A percentile compares a stretch with the other conserved stretches of the same genome.
Evolutionary conservation across 2,113 vertebrate species (phyloP).

Genomic region (Xyrauchen texanus): DNA sequence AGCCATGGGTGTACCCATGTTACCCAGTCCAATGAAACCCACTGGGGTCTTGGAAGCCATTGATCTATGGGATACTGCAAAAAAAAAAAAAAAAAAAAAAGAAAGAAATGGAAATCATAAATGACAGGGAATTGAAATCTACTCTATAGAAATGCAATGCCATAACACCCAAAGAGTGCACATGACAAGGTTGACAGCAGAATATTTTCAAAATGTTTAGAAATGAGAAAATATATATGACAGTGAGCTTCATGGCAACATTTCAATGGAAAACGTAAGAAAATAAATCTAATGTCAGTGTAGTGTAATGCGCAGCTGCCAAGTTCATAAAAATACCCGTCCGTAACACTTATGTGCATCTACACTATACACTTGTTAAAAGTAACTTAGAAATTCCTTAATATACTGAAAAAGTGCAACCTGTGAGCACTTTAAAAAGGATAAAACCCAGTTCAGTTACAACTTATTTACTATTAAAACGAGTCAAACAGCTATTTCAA

Average conservation of each 20-base stretch:
- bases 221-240: too few relatives aligned
- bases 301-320: too few relatives aligned
- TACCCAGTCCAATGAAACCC: conserved; percentile 94
- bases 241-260: too few relatives aligned
- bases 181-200: too few relatives aligned
- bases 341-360: neutral
- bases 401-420: too few relatives aligned
- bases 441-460: neutral
- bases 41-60: conserved; percentile 96
- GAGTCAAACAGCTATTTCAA: neutral
- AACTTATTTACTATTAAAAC: neutral
- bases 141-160: too few relatives aligned
- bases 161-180: too few relatives aligned
- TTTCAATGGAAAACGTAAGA: too few relatives aligned
- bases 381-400: too few relatives aligned
- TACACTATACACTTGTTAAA: neutral
- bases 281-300: too few relatives aligned
- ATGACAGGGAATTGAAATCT: neutral
- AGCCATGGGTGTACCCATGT: conserved; percentile 98
- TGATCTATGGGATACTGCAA: conserved; percentile 84
- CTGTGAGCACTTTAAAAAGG: neutral
- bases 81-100: neutral
- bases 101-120: neutral
- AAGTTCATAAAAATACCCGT: neutral
- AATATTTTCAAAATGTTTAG: too few relatives aligned